Evolutionary conservation across 2,888 invertebrate genomes (phyloP).

Genomic region (Megastigmus dorsalis): DNA sequence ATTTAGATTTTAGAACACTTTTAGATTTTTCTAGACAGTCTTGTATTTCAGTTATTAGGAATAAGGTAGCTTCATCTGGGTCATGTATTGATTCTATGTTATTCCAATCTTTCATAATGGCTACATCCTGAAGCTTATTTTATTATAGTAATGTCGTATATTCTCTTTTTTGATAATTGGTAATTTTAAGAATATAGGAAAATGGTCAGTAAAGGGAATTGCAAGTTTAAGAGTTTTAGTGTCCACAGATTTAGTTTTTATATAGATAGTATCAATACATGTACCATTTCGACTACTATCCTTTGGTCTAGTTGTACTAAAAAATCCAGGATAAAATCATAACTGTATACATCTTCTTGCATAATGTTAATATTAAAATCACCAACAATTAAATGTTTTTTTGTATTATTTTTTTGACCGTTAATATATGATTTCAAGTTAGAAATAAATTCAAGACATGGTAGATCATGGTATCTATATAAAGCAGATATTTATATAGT

Average conservation of each 20-base stretch:
- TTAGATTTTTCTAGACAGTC: too few relatives aligned
- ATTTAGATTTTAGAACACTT: too few relatives aligned
- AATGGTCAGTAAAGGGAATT: not conserved
- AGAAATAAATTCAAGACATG: not conserved
- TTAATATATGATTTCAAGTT: not conserved
- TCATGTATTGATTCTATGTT: too few relatives aligned
- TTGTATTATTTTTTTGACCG: not conserved
- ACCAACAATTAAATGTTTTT: not conserved
- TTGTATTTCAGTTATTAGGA: too few relatives aligned
- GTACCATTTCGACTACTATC: not conserved
- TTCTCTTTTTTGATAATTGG: too few relatives aligned
- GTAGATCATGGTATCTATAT: not conserved
- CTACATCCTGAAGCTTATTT: too few relatives aligned
- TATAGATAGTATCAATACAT: not conserved
- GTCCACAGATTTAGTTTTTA: too few relatives aligned
- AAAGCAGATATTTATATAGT: not conserved
- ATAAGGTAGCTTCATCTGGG: not conserved
- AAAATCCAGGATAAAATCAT: not conserved
- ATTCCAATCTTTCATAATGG: too few relatives aligned
- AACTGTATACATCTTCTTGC: not conserved
- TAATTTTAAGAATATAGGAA: not conserved
- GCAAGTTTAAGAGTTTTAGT: too few relatives aligned
- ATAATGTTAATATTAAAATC: too few relatives aligned
- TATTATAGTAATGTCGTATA: too few relatives aligned
- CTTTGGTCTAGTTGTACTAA: not conserved